Evolutionary conservation across 2,888 invertebrate genomes (phyloP).

Genomic region (Heliconius ethilla): DNA sequence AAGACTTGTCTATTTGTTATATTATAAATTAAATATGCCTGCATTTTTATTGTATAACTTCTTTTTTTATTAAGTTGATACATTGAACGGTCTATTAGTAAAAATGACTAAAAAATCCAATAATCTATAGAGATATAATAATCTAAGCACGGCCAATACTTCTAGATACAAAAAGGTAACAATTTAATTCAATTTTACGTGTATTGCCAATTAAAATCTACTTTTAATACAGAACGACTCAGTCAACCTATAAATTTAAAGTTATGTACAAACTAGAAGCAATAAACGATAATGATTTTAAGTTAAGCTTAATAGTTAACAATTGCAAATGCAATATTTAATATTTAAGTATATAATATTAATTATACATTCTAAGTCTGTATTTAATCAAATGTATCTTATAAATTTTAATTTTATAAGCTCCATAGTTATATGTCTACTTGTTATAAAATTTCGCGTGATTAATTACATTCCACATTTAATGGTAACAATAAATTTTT

Average conservation of each 20-base stretch:
- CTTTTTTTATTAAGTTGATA: no score
- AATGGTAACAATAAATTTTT: no score
- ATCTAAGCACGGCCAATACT: not conserved
- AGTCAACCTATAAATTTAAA: constrained; percentile 28
- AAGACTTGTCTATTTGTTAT: not conserved
- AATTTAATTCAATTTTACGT: constrained; percentile 24
- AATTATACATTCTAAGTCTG: constrained; percentile 11
- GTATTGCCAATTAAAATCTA: constrained; percentile 20
- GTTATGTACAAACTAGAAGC: constrained; percentile 29
- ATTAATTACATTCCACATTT: no score
- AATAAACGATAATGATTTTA: constrained; percentile 31
- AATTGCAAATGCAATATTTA: constrained; percentile 19
- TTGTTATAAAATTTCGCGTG: no score
- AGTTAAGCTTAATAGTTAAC: constrained; percentile 18
- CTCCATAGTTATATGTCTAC: not conserved
- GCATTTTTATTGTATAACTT: no score
- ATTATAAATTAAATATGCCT: no score
- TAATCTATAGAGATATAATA: no score
- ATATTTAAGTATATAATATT: constrained; percentile 12
- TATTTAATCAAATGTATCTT: constrained; percentile 1
- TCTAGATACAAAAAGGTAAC: not conserved
- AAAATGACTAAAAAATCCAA: no score
- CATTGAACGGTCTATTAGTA: no score
- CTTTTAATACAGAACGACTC: constrained; percentile 22
- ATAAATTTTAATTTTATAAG: constrained; percentile 1